Conservation (phyloP, 2,888 invertebrate genomes). For the Aelia acuminata region DNA sequence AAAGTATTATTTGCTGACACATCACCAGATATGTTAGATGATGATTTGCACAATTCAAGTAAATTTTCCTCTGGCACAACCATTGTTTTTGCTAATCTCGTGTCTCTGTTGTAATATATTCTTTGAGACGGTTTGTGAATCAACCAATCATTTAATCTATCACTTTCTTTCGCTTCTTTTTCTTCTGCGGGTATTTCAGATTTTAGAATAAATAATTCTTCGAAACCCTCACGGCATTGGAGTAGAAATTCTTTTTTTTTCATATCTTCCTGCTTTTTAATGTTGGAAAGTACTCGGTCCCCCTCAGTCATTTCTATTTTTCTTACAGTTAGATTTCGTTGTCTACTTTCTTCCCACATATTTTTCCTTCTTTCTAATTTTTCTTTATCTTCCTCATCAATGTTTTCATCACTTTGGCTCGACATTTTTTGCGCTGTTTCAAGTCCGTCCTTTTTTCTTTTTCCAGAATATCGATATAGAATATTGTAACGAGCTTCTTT, state of each 20-base stretch:
- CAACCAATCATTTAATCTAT: not conserved
- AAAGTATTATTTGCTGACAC: not conserved
- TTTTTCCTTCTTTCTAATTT: not conserved
- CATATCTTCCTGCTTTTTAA: not conserved
- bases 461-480: not conserved
- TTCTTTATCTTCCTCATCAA: not conserved
- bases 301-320: conserved; percentile 28
- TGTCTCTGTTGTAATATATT: conserved; percentile 9
- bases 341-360: conserved; percentile 17
- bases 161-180: not conserved
- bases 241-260: conserved; percentile 16
- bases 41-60: conserved; percentile 27
- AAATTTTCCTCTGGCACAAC: not conserved
- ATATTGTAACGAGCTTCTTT: conserved; percentile 13
- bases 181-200: not conserved
- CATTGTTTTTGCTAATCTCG: accelerated
- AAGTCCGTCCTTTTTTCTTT: not conserved
- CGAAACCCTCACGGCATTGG: not conserved
- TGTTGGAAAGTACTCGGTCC: not conserved
- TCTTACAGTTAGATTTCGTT: not conserved
- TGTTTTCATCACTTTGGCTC: not conserved
- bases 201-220: not conserved
- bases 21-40: not conserved
- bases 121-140: conserved; percentile 15
- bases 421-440: not conserved